Evolutionary conservation across 2,113 vertebrate genomes (phyloP).

Genomic region (Carollia perspicillata): DNA sequence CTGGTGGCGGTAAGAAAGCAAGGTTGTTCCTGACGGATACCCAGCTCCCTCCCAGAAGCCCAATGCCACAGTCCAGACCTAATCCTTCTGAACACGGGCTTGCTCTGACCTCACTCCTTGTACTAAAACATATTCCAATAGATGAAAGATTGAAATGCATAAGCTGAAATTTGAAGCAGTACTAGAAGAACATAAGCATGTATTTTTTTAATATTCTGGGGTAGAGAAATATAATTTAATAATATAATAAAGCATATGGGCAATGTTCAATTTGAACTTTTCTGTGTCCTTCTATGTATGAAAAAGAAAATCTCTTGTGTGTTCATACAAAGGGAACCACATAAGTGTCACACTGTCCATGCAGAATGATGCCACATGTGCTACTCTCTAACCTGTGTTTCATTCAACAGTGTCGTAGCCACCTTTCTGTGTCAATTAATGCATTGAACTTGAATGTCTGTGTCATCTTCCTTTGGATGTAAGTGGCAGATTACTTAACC

Average conservation of each 20-base stretch:
- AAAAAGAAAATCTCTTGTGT: background rate
- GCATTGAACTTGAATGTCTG: background rate
- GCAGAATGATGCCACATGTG: too few relatives aligned
- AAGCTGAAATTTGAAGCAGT: background rate
- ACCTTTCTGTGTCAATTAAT: background rate
- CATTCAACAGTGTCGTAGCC: fast-evolving
- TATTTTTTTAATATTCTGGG: background rate
- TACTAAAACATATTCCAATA: background rate
- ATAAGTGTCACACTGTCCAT: fast-evolving
- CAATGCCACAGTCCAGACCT: background rate
- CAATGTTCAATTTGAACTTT: background rate
- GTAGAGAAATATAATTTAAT: background rate
- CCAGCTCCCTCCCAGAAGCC: background rate
- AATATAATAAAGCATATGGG: background rate
- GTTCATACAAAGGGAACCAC: background rate
- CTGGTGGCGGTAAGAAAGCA: background rate
- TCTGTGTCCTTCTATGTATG: background rate
- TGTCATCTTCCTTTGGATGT: background rate
- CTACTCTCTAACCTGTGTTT: background rate
- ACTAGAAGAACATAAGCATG: background rate
- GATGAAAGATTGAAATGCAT: background rate
- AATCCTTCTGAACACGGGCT: background rate
- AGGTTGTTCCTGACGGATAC: background rate
- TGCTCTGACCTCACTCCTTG: background rate
- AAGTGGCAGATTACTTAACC: background rate